Evolutionary conservation across 2,888 invertebrate genomes (phyloP).

Genomic region (Hedychridium roseum): DNA sequence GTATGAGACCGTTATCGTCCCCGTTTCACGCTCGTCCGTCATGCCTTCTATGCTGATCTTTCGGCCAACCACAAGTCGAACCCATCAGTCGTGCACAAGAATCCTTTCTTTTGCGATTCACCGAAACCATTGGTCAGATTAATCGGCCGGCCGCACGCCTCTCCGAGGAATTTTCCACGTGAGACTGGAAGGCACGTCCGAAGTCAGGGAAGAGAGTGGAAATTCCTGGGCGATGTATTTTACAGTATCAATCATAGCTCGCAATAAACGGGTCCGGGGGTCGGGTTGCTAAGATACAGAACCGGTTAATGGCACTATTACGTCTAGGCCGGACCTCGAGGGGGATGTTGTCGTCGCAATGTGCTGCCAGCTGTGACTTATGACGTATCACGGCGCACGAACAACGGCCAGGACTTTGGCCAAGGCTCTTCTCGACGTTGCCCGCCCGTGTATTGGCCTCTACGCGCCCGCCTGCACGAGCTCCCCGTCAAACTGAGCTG

Average conservation of each 20-base stretch:
- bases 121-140: too few species aligned
- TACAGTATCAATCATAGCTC: conserved; percentile 56
- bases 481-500: conserved; percentile 40
- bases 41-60: too few species aligned
- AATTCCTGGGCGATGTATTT: conserved; percentile 50
- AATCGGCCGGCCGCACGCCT: too few species aligned
- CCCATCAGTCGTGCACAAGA: too few species aligned
- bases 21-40: conserved; percentile 26
- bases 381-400: conserved; percentile 53
- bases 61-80: too few species aligned
- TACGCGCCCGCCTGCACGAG: conserved; percentile 12
- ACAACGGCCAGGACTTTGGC: too few species aligned
- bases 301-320: conserved; percentile 58
- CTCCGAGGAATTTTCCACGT: too few species aligned
- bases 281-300: conserved; percentile 58
- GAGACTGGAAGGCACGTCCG: too few species aligned
- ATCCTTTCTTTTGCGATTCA: too few species aligned
- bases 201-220: too few species aligned
- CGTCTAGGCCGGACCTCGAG: conserved; percentile 39
- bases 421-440: not conserved
- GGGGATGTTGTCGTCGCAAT: conserved; percentile 54
- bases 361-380: conserved; percentile 61
- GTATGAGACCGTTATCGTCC: too few species aligned
- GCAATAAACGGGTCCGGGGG: conserved; percentile 51
- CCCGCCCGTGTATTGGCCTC: conserved; percentile 1